Evolutionary conservation across 2,113 vertebrate genomes (phyloP).

Genomic region (Sylvietta virens): DNA sequence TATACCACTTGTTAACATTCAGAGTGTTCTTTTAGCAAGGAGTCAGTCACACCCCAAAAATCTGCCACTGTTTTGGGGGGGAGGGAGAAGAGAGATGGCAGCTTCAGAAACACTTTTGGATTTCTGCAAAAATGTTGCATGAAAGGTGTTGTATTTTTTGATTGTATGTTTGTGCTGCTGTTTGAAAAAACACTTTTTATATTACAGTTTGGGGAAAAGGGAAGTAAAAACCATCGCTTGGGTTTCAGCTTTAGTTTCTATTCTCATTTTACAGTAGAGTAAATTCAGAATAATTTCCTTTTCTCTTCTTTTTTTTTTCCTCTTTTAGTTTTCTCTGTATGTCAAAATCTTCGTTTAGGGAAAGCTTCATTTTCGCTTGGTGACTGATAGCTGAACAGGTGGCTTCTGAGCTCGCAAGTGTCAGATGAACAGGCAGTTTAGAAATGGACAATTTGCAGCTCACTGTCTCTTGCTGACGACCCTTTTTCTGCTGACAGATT

Average conservation of each 20-base stretch:
- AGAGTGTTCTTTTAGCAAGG: slow-evolving; percentile 27
- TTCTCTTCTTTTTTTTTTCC: neutral
- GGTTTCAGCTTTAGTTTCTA: neutral
- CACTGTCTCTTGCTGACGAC: slow-evolving; percentile 72
- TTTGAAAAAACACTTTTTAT: neutral
- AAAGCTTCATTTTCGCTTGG: slow-evolving; percentile 81
- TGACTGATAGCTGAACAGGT: slow-evolving; percentile 91
- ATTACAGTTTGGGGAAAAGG: neutral
- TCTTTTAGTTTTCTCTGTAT: slow-evolving; percentile 42
- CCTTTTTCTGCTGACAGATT: slow-evolving; percentile 70
- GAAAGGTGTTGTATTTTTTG: neutral
- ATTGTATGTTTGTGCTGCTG: neutral
- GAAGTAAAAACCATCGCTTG: neutral
- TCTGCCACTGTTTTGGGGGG: neutral
- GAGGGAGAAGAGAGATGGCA: neutral
- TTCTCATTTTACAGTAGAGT: neutral
- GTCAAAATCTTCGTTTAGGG: slow-evolving; percentile 77
- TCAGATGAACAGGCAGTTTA: slow-evolving; percentile 80
- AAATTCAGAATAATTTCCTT: neutral
- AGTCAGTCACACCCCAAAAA: slow-evolving; percentile 24
- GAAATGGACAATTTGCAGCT: slow-evolving; percentile 82
- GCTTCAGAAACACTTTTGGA: neutral
- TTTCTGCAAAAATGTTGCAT: neutral
- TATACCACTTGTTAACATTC: slow-evolving; percentile 26
- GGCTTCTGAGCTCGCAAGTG: slow-evolving; percentile 73